These are phyloP conservation scores for Zosterops borbonicus DNA, from an alignment of 2,113 vertebrate species.

Conservation along the genomic window DNA sequence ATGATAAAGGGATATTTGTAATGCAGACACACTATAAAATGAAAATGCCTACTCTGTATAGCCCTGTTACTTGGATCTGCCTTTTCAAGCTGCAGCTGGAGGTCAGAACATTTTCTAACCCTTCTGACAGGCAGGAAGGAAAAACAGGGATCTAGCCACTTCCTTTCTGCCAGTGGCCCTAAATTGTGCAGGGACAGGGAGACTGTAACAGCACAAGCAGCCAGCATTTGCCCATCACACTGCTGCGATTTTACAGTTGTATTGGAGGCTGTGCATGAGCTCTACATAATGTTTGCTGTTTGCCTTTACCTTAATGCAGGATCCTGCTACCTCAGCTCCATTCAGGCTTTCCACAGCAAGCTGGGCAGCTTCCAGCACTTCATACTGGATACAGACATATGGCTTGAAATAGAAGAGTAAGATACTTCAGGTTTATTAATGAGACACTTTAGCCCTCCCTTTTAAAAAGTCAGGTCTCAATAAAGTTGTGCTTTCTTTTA, in stretches of 20 bases:
- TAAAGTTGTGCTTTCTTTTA: background rate
- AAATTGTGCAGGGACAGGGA: background rate
- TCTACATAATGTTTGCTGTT: background rate
- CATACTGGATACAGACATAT: conserved; percentile 79
- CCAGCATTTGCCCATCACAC: background rate
- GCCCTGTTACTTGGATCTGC: background rate
- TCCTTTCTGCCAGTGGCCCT: background rate
- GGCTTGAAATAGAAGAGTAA: conserved; percentile 68
- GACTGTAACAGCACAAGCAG: background rate
- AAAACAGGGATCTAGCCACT: background rate
- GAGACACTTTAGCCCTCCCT: background rate
- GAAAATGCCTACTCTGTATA: background rate
- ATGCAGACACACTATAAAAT: background rate
- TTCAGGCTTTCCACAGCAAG: conserved; percentile 81
- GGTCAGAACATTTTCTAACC: background rate
- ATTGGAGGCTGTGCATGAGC: background rate
- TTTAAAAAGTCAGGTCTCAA: background rate
- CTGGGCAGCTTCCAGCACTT: conserved; percentile 83
- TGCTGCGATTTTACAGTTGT: background rate
- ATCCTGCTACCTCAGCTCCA: conserved; percentile 68
- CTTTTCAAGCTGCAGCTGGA: background rate
- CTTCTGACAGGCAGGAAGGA: background rate
- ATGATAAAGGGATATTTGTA: background rate
- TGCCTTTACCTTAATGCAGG: conserved; percentile 67
- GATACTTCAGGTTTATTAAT: background rate